phyloP scores from a whole-genome alignment of 2,113 vertebrate genomes.

The Paracyprichromis sp. region DNA sequence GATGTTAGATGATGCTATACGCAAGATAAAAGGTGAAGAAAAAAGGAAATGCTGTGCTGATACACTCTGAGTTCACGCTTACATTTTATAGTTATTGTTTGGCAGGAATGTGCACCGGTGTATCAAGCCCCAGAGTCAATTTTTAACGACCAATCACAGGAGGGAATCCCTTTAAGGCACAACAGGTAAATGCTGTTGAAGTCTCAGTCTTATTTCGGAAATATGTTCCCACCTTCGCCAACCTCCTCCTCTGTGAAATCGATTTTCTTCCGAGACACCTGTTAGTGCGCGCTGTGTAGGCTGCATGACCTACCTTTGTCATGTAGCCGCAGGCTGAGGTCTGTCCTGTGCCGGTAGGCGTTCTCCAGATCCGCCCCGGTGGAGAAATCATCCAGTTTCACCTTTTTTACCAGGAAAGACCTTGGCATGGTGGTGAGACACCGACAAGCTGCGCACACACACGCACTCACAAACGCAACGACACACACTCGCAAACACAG shows the following conservation, averaged over 20 bases:
- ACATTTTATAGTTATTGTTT: not conserved
- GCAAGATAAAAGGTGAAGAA: not conserved
- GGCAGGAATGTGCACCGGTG: not conserved
- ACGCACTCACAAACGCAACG: constrained; percentile 37
- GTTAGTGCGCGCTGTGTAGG: constrained; percentile 18
- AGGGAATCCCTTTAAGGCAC: not conserved
- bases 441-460: constrained; percentile 7
- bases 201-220: not conserved
- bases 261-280: constrained; percentile 35
- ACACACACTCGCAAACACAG: constrained; percentile 28
- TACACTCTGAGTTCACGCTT: not conserved
- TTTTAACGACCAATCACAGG: not conserved
- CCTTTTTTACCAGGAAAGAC: constrained; percentile 96
- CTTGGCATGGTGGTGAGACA: constrained; percentile 82
- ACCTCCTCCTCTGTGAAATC: not conserved
- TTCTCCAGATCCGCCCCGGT: constrained; percentile 78
- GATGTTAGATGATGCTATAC: not conserved
- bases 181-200: not conserved
- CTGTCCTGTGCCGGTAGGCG: constrained; percentile 80
- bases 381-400: constrained; percentile 90
- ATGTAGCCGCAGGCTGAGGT: constrained; percentile 81
- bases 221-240: not conserved
- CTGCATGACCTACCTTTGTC: constrained; percentile 79
- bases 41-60: not conserved
- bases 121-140: not conserved